Evolutionary conservation across 1,140 invertebrate genomes (phyloP).

Genomic region (Notospermus geniculatus): DNA sequence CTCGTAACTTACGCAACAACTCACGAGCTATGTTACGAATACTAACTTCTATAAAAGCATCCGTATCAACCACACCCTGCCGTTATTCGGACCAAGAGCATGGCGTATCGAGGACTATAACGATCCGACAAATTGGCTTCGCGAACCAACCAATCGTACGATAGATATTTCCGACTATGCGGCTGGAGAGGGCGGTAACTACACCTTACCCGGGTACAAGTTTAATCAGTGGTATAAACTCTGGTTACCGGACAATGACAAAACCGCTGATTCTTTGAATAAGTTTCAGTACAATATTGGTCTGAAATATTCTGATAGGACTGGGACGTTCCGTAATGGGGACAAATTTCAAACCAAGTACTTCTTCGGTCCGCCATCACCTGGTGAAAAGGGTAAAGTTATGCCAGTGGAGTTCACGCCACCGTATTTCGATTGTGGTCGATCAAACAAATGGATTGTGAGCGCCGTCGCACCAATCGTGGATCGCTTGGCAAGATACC

Average conservation of each 20-base stretch:
- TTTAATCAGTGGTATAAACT: constrained; percentile 89
- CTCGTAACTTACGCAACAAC: no score
- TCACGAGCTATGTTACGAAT: no score
- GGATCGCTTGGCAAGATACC: constrained; percentile 93
- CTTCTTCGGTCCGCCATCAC: constrained; percentile 56
- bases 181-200: constrained; percentile 71
- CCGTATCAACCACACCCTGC: constrained; percentile 96
- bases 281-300: constrained; percentile 76
- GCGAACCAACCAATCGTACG: constrained; percentile 55
- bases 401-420: constrained; percentile 89
- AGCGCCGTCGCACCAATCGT: constrained; percentile 89
- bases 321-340: constrained; percentile 58
- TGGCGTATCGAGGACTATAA: constrained; percentile 60
- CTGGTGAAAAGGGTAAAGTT: constrained; percentile 60
- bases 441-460: constrained; percentile 94
- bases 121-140: constrained; percentile 54
- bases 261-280: constrained; percentile 75
- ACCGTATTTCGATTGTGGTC: constrained; percentile 95
- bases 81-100: constrained; percentile 90
- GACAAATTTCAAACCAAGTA: constrained; percentile 35
- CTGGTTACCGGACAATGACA: constrained; percentile 70
- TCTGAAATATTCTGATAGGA: constrained; percentile 91
- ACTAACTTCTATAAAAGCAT: constrained; percentile 82
- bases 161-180: constrained; percentile 52
- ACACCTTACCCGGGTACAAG: constrained; percentile 84